Evolutionary conservation across 2,113 vertebrate genomes (phyloP).

Genomic region (Dicerorhinus sumatrensis): DNA sequence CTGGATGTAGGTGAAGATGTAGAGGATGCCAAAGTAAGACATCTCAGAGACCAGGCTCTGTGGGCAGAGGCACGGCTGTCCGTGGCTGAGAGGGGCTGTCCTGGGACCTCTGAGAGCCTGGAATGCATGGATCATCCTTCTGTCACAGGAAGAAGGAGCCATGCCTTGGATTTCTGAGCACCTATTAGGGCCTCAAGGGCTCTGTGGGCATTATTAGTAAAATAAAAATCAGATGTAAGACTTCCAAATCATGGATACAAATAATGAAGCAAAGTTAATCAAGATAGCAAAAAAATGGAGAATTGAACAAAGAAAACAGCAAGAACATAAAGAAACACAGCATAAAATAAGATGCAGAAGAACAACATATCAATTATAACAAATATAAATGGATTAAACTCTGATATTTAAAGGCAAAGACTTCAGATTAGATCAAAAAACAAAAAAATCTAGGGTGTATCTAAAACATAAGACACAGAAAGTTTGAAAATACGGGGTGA

Average conservation of each 20-base stretch:
- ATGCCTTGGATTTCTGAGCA: background rate
- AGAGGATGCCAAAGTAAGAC: conserved; percentile 87
- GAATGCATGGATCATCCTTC: background rate
- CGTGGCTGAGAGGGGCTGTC: background rate
- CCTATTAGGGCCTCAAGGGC: background rate
- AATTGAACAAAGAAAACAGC: background rate
- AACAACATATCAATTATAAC: background rate
- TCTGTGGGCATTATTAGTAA: background rate
- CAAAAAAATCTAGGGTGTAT: background rate
- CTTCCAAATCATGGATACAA: background rate
- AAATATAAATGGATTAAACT: background rate
- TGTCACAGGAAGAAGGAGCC: background rate
- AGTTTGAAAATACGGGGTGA: background rate
- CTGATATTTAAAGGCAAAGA: background rate
- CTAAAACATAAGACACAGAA: background rate
- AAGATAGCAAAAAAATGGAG: background rate
- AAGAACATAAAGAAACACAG: background rate
- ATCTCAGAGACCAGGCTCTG: conserved; percentile 86
- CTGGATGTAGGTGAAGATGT: conserved; percentile 90
- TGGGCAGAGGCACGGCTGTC: background rate
- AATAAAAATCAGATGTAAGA: background rate
- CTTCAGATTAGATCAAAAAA: background rate
- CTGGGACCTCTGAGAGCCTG: background rate
- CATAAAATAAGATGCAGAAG: background rate
- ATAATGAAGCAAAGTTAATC: background rate